phyloP scores from a whole-genome alignment of 2,797 vertebrate species.

The Craterocephalus amniculus region DNA sequence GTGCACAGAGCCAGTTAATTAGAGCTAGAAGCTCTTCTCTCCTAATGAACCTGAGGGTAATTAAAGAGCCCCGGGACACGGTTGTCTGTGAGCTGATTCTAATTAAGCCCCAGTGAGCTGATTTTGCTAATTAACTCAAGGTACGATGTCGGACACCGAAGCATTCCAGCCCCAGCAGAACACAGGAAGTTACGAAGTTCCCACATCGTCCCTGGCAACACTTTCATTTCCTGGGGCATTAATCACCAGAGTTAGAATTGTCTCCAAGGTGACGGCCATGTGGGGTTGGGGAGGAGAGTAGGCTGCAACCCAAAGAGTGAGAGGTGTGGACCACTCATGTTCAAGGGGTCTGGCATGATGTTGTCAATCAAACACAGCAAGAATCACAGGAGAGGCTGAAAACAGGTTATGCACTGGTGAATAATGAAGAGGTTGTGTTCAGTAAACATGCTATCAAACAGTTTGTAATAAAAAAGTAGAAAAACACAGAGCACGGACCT shows the following conservation, averaged over 20 bases:
- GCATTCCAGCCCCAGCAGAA: conserved; percentile 71
- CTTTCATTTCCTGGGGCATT: conserved; percentile 79
- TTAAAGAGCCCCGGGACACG: conserved; percentile 83
- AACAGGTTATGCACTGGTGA: conserved; percentile 2
- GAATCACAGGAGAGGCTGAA: conserved; percentile 5
- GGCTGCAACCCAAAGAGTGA: conserved; percentile 34
- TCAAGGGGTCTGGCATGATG: conserved; percentile 25
- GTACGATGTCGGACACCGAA: conserved; percentile 74
- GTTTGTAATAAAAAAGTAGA: conserved; percentile 1
- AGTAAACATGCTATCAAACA: conserved; percentile 2
- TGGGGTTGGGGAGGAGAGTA: conserved; percentile 10
- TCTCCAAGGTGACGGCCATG: conserved; percentile 52
- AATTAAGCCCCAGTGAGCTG: conserved; percentile 86
- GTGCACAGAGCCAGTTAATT: conserved; percentile 74
- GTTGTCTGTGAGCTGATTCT: conserved; percentile 77
- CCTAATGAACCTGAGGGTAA: conserved; percentile 82
- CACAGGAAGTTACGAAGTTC: conserved; percentile 71
- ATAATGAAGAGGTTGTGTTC: neutral
- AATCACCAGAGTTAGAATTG: conserved; percentile 76
- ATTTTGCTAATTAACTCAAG: conserved; percentile 85
- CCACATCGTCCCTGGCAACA: conserved; percentile 73
- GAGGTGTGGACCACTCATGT: conserved; percentile 34
- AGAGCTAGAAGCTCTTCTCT: conserved; percentile 76
- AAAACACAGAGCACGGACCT: too few relatives aligned
- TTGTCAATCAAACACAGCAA: conserved; percentile 33